Conservation (phyloP, 2,113 vertebrate genomes). For the Vulpes vulpes region DNA sequence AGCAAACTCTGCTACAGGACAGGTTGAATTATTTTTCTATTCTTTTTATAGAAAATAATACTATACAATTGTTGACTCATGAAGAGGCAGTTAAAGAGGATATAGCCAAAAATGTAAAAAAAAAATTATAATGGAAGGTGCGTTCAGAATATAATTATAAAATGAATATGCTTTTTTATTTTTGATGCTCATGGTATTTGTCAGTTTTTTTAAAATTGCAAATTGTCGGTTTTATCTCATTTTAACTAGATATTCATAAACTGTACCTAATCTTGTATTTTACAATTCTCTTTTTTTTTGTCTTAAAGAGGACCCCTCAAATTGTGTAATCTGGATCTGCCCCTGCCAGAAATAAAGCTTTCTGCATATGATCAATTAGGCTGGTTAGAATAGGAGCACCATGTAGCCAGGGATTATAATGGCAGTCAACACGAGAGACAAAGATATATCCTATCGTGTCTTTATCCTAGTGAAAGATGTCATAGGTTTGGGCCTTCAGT, state of each 20-base stretch:
- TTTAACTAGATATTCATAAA: not conserved
- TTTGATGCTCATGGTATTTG: not conserved
- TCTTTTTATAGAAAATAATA: slow-evolving; percentile 29
- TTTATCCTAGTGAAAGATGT: not conserved
- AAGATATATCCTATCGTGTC: not conserved
- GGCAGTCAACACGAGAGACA: not conserved
- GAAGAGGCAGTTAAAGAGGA: not conserved
- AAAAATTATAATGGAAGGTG: not conserved
- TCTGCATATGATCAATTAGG: not conserved
- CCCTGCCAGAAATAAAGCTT: not conserved
- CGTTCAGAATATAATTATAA: not conserved
- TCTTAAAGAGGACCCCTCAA: not conserved
- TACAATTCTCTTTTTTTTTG: not conserved
- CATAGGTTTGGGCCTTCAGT: not conserved
- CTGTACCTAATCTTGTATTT: not conserved
- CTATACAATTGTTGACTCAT: not conserved
- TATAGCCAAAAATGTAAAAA: not conserved
- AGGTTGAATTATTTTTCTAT: not conserved
- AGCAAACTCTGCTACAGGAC: not conserved
- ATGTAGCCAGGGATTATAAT: not conserved
- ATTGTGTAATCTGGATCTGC: not conserved
- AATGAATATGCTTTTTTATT: not conserved
- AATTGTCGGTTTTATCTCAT: not conserved
- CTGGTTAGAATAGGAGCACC: not conserved
- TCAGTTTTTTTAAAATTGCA: not conserved